These are phyloP conservation scores for Aphelenchoides fujianensis DNA, from an alignment of 1,140 invertebrate species.

Conservation along the genomic window DNA sequence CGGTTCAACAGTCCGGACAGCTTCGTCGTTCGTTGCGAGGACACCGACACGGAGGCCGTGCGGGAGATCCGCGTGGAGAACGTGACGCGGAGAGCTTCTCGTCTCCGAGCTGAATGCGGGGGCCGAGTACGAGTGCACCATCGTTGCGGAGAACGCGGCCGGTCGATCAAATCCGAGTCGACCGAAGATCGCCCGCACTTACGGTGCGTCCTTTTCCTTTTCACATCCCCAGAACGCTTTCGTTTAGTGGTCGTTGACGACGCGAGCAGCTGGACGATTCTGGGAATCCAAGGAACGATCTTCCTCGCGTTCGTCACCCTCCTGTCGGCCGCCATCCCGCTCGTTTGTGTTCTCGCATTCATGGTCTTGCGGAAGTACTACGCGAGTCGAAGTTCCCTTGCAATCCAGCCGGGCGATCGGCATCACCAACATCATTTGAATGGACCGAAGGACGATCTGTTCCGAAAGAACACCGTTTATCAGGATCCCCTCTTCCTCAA, in stretches of 20 bases:
- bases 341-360: background rate
- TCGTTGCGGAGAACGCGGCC: constrained; percentile 32
- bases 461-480: background rate
- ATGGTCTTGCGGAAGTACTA: background rate
- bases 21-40: constrained; percentile 23
- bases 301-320: constrained; percentile 4
- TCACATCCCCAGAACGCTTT: background rate
- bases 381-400: background rate
- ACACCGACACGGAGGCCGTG: constrained; percentile 15
- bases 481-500: constrained; percentile 16
- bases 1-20: constrained; percentile 32
- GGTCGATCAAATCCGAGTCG: constrained; percentile 29
- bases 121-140: constrained; percentile 28
- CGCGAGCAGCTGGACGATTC: constrained; percentile 3
- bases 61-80: constrained; percentile 15
- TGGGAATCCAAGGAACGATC: background rate
- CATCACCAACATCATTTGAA: background rate
- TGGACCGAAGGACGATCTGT: constrained; percentile 6
- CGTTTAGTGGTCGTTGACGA: constrained; percentile 15
- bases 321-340: background rate
- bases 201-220: no score
- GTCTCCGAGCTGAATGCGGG: constrained; percentile 26
- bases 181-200: constrained; percentile 31
- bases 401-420: background rate
- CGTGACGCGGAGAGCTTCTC: constrained; percentile 24